Base-by-base conservation (phyloP, 2,113 vertebrate genomes). In the Cephalopholis sonnerati region DNA sequence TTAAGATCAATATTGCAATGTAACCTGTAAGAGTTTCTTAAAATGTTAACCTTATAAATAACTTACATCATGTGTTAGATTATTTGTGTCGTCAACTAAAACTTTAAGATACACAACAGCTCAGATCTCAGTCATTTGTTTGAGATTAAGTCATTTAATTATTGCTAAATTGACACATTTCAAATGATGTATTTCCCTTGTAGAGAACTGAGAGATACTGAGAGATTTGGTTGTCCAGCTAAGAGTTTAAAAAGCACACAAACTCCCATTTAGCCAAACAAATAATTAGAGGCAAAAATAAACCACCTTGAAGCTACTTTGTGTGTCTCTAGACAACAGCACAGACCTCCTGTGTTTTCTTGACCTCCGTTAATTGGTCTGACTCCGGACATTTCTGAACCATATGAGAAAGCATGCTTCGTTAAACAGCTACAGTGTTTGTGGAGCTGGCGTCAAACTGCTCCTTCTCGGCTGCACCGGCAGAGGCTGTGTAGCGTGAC, bases 321-420 rank as follows among this genome's bases (percentile, higher is more conserved):
- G 13, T 20, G 7, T 16, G 15, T 65, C 74, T 48, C 36, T 3
- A 51, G 67, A 72, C 68, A 25, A 46, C 57, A 51, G 48, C 72
- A 22, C 41, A 53, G 62, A 46, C 57, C 86, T 44, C 72, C 68
- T 74, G 77, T 83, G 78, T 78, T 89, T 69, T 81, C 57, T 50
- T 88, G 87, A 85, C 87, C 92, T 74, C 70, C 0, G 54, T 62
- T 92, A 92, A 92, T 87, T 79, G 81, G 44, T 72, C 39, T 64
- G 70, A 89, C 81, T 80, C 75, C 5, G 67, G 80, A 88, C 86
- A 83, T 86, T 89, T 76, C 51, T 79, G 65, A 77, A 84, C 83
- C 91, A 88, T 91, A 91, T 85, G 90, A 92, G 65, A 70, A 64
- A 74, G 61, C 55, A 67, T 25, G 87, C 88, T 92, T 92, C 74